These are phyloP conservation scores for Ctenicera cuprea DNA, from an alignment of 2,888 invertebrate species.

Conservation along the genomic window DNA sequence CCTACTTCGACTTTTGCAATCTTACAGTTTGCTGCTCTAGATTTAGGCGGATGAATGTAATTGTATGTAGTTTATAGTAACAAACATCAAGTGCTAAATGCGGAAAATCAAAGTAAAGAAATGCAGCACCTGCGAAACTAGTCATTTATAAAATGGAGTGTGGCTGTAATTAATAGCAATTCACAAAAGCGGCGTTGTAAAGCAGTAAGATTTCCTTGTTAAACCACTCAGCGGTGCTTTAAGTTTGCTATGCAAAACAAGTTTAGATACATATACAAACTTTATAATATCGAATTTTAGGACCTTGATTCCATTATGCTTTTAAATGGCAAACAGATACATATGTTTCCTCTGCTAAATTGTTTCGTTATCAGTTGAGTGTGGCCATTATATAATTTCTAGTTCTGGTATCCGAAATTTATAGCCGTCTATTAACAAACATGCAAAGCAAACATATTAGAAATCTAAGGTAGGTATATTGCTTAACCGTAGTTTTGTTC, in stretches of 20 bases:
- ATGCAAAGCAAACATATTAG: too few species aligned
- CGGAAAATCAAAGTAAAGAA: not conserved
- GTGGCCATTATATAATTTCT: too few species aligned
- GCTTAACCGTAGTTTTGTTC: too few species aligned
- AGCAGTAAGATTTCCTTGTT: not conserved
- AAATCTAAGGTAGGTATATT: too few species aligned
- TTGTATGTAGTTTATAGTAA: conserved; percentile 4
- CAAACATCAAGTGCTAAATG: not conserved
- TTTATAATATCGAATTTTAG: not conserved
- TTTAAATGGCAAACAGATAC: too few species aligned
- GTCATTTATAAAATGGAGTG: not conserved
- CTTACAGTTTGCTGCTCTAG: conserved; percentile 7
- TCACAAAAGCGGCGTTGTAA: not conserved
- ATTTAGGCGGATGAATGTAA: conserved; percentile 28
- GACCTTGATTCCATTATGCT: too few species aligned
- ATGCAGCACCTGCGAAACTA: conserved; percentile 10
- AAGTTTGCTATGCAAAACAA: not conserved
- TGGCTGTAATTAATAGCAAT: conserved; percentile 6
- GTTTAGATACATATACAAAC: not conserved
- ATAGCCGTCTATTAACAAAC: too few species aligned
- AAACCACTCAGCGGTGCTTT: not conserved
- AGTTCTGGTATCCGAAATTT: too few species aligned
- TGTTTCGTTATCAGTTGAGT: too few species aligned
- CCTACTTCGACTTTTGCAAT: conserved; percentile 1
- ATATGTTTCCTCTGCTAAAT: too few species aligned